A percentile compares a stretch with the other conserved stretches of the same genome.
Evolutionary conservation across 2,113 vertebrate genomes (phyloP).

Genomic region (Tautogolabrus adspersus): DNA sequence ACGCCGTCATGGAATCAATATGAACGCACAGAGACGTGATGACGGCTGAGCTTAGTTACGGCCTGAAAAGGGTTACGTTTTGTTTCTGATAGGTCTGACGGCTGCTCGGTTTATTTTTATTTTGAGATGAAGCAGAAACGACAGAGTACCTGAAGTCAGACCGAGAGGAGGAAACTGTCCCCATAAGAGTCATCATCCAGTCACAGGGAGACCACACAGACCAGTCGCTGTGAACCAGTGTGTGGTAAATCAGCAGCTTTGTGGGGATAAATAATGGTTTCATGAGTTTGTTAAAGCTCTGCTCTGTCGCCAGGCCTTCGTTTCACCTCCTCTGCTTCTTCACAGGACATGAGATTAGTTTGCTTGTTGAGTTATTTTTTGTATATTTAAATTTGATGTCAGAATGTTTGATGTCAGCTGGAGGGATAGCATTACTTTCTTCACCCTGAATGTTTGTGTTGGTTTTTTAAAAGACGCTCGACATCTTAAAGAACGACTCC

Average conservation of each 20-base stretch:
- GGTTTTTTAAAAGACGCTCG: not conserved
- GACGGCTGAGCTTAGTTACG: too few species aligned
- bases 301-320: not conserved
- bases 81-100: too few species aligned
- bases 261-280: not conserved
- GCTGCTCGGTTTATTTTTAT: too few species aligned
- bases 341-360: not conserved
- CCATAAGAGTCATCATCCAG: too few species aligned
- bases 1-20: too few species aligned
- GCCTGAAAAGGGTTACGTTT: too few species aligned
- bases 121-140: too few species aligned
- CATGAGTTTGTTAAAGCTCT: not conserved
- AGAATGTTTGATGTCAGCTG: not conserved
- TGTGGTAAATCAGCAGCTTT: not conserved
- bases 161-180: too few species aligned
- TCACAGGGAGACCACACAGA: too few species aligned
- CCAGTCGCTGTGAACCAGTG: too few species aligned
- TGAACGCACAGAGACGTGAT: too few species aligned
- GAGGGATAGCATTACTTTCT: not conserved
- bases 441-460: not conserved
- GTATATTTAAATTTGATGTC: not conserved
- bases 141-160: too few species aligned
- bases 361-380: not conserved
- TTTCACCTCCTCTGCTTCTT: not conserved
- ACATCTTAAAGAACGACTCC: not conserved